Evolutionary conservation across 2,797 vertebrate genomes (phyloP), one percentile per base, ranked within the genome.

Genomic region (Microctenopoma steveboyesi): DNA sequence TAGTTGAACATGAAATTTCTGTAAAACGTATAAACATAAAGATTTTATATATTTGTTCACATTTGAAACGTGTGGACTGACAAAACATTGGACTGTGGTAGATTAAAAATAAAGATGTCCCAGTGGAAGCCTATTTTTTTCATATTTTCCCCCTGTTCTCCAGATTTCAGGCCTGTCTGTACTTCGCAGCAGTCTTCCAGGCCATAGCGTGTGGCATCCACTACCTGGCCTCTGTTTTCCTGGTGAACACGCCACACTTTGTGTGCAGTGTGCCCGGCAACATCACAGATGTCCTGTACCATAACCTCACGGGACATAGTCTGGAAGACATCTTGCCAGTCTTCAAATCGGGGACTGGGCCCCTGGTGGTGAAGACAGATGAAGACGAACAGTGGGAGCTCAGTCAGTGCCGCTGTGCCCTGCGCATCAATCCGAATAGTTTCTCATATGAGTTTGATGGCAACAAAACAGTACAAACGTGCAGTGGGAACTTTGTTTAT

Each of bases 201-300:
- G 90, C 95, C 40, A 84, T 93, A n/a, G 91, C 96, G 18, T 98
- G 97, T 73, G 97, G 97, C 48, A 96, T 97, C 84, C 96, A 99
- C 82, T 98, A 98, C 79, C 89, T 98, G 85, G 90, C 96, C 1
- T 97, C 97, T 0, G 96, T 98, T 50, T 98, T 98, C 88, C 87
- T 98, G 82, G 94, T 95, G 56, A 91, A 95, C 65, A 95, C 95
- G 4, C 97, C 97, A 3, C 94, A 92, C 65, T 96, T 96, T 81
- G 69, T 95, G 53, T 97, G 95, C 76, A 81, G 72, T 0, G 76
- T 92, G 53, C 93, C 95, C 0, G 91, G 90, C 79, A 97, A 96
- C 70, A 91, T 97, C 83, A 96, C 93, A 3, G 75, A 76, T 0
- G 80, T 96, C 75, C 81, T 96, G 27, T 93, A 93, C 16, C 86